phyloP scores from a whole-genome alignment of 2,113 vertebrate species.

The human region GRCh38 chr6:21523501-21524000 shows the following conservation, averaged over 20 bases:
- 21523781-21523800: slow-evolving; percentile 85
- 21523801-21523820: slow-evolving; percentile 86
- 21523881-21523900: slow-evolving; percentile 83
- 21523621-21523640: slow-evolving; percentile 80
- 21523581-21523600: slow-evolving; percentile 82
- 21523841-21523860: slow-evolving; percentile 95
- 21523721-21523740: slow-evolving; percentile 68
- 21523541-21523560: slow-evolving; percentile 78
- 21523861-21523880: slow-evolving; percentile 85
- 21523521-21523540: slow-evolving; percentile 63
- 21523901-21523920: slow-evolving; percentile 83
- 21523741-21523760: slow-evolving; percentile 81
- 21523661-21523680: slow-evolving; percentile 79
- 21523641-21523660: slow-evolving; percentile 80
- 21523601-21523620: slow-evolving; percentile 81
- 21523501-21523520: slow-evolving; percentile 51
- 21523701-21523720: slow-evolving; percentile 59
- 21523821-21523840: slow-evolving; percentile 87
- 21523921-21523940: slow-evolving; percentile 81
- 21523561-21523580: slow-evolving; percentile 75
- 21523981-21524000: slow-evolving; percentile 39
- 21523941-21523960: slow-evolving; percentile 10
- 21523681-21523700: slow-evolving; percentile 64
- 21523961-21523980: neutral
- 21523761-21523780: slow-evolving; percentile 86